phyloP scores from a whole-genome alignment of 1,140 invertebrate genomes.

The Galleria mellonella region DNA sequence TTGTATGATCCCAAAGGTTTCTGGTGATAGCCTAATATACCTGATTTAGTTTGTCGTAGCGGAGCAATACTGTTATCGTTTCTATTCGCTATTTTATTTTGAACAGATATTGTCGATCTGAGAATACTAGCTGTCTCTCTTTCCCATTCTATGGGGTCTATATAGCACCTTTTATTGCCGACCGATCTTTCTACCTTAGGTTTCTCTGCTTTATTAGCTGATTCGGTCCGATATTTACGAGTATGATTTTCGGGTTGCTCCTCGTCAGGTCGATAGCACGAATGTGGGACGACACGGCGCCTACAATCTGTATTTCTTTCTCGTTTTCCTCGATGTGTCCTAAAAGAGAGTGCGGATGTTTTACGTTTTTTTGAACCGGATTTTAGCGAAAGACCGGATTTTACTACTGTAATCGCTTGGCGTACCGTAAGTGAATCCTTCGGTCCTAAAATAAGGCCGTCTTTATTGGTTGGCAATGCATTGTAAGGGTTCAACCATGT shows the following conservation, averaged over 20 bases:
- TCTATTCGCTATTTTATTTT: conserved; percentile 47
- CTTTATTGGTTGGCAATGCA: conserved; percentile 49
- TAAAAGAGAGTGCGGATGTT: conserved; percentile 64
- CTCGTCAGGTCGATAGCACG: conserved; percentile 52
- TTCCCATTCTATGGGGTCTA: conserved; percentile 69
- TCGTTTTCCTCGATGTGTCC: conserved; percentile 61
- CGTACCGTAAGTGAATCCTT: conserved; percentile 66
- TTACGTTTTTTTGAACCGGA: conserved; percentile 67
- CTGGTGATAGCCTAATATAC: conserved; percentile 31
- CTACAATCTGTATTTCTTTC: conserved; percentile 64
- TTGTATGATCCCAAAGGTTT: conserved; percentile 23
- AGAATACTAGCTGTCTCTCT: conserved; percentile 64
- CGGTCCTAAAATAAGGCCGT: conserved; percentile 44
- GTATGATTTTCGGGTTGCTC: conserved; percentile 22
- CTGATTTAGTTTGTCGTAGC: conserved; percentile 46
- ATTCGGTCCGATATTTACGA: conserved; percentile 58
- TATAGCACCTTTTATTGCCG: conserved; percentile 73
- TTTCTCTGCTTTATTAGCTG: conserved; percentile 49
- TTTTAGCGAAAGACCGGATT: conserved; percentile 57
- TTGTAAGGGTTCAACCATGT: conserved; percentile 67
- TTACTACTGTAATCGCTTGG: conserved; percentile 63
- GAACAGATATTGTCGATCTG: conserved; percentile 60
- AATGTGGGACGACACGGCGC: conserved; percentile 49
- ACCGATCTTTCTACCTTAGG: conserved; percentile 61
- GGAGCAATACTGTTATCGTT: conserved; percentile 20